phyloP scores from a whole-genome alignment of 2,888 invertebrate species.

The Gibbula magus region DNA sequence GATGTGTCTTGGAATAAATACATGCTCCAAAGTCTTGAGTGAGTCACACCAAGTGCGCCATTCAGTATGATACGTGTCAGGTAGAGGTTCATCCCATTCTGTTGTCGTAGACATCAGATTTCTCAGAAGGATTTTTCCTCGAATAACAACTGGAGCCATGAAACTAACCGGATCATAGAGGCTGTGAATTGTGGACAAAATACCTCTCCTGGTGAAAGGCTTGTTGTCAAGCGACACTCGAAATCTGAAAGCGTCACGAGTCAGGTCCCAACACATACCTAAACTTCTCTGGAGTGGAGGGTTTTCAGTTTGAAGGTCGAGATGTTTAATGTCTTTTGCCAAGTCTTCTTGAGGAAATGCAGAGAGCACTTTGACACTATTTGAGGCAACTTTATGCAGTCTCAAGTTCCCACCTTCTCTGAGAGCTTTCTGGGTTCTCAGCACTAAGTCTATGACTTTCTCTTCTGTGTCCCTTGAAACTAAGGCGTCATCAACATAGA shows the following conservation, averaged over 20 bases:
- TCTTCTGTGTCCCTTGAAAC: slow-evolving; percentile 30
- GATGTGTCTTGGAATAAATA: slow-evolving; percentile 21
- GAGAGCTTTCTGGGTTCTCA: slow-evolving; percentile 37
- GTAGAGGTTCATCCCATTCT: slow-evolving; percentile 12
- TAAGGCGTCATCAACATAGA: slow-evolving; percentile 50
- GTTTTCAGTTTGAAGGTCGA: slow-evolving; percentile 24
- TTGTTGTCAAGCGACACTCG: neutral
- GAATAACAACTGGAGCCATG: slow-evolving; percentile 22
- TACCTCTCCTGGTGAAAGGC: slow-evolving; percentile 17
- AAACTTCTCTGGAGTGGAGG: slow-evolving; percentile 29
- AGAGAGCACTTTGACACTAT: slow-evolving; percentile 26
- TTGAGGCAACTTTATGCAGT: slow-evolving; percentile 46
- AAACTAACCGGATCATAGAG: slow-evolving; percentile 33
- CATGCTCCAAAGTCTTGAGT: slow-evolving; percentile 16
- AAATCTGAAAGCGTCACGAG: slow-evolving; percentile 15
- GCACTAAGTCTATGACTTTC: slow-evolving; percentile 37
- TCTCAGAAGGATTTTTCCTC: slow-evolving; percentile 27
- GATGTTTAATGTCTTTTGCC: slow-evolving; percentile 21
- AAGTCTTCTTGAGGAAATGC: slow-evolving; percentile 33
- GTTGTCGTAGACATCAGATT: neutral
- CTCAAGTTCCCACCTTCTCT: slow-evolving; percentile 29
- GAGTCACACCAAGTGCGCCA: slow-evolving; percentile 26
- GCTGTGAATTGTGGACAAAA: slow-evolving; percentile 29
- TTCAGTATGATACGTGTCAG: neutral
- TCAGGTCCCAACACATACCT: slow-evolving; percentile 24